Conservation (phyloP, 2,888 invertebrate genomes). For the Oligia latruncula region DNA sequence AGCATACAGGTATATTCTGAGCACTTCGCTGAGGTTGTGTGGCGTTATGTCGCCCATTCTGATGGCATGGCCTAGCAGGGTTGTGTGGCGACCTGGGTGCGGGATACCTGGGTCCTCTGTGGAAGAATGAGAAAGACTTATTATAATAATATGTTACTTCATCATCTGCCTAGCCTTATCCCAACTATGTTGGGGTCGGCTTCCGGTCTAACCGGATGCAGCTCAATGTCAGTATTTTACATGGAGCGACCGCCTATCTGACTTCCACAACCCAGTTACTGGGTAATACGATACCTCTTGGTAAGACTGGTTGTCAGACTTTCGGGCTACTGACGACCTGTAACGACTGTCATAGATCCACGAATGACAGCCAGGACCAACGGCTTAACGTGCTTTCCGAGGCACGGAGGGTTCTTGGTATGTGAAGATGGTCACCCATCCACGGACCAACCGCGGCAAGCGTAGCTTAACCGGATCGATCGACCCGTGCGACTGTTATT, state of each 20-base stretch:
- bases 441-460: no score
- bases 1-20: conserved; percentile 97
- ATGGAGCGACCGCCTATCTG: background rate
- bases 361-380: no score
- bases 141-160: background rate
- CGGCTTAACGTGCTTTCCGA: no score
- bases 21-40: conserved; percentile 96
- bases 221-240: background rate
- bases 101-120: conserved; percentile 97
- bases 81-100: conserved; percentile 96
- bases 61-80: conserved; percentile 96
- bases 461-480: no score
- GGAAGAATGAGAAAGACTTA: background rate
- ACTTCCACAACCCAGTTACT: background rate
- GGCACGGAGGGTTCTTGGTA: no score
- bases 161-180: background rate
- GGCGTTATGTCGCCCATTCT: conserved; percentile 98
- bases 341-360: no score
- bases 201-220: background rate
- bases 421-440: no score
- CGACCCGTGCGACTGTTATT: no score
- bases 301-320: background rate
- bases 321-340: no score
- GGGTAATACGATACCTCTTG: background rate
- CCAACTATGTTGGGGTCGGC: background rate